Evolutionary conservation across 2,113 vertebrate genomes (phyloP), one percentile per base, ranked within the genome.

Genomic region (Triplophysa tibetana): DNA sequence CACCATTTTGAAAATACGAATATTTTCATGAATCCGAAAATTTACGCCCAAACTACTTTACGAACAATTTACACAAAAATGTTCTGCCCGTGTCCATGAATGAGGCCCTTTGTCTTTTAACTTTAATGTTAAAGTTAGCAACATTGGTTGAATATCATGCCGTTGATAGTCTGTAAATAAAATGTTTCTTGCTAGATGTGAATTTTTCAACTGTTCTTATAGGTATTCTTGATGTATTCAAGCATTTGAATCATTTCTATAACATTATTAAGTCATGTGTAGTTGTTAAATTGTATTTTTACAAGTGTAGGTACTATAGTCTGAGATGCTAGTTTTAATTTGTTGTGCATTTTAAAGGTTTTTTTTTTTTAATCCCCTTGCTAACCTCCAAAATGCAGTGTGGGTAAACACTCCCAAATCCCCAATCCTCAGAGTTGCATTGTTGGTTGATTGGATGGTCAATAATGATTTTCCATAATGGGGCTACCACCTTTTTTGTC

Each of bases 381-480:
- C 61, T 80, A 68, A 78, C 80, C 62, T 56, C 33, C n/a, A 7
- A 61, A 69, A 77, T 64, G 52, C 41, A 75, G 58, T 24, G 17
- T 70, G 64, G 14, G 38, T 2, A 45, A 81, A 70, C 72, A 9
- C 81, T 79, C 38, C 64, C 45, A 48, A 73, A 66, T 73, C 66
- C 17, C 50, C 78, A 75, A 77, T 48, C 13, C 78, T 62, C 81
- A 33, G 68, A 29, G 70, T 19, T 76, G 50, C 63, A 77, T 78
- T 70, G 45, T 78, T 82, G 43, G 33, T 79, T 82, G 61, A 78
- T 75, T 41, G 43, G 48, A 80, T 86, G 81, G 84, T 86, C 79
- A 85, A 84, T 83, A 86, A 77, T 86, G 73, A 75, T 85, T 89
- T 88, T 88, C 83, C 79, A 43, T 84, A 58, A 86, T 81, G 83